Evolutionary conservation across 1,140 invertebrate species (phyloP), one percentile per base, ranked within the genome.

Genomic region (Probaryconus sp.): DNA sequence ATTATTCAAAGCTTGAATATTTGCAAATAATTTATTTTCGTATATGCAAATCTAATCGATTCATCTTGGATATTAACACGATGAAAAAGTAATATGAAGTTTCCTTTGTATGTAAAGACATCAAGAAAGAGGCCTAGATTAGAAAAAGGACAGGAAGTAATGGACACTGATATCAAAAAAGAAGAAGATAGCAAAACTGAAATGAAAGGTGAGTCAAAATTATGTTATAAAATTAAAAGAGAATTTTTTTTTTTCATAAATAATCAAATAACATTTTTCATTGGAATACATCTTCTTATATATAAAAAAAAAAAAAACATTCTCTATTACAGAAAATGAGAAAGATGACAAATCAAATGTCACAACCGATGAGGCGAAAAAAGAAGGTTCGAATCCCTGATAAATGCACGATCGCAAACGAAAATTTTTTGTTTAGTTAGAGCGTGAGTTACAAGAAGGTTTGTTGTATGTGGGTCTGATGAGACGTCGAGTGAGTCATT

Each of bases 111-210:
- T 56, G 55, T 77, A 50, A 58, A 87, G 84, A 85, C 85, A 63
- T 85, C 87, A 4, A 81, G 93, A 28, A 97, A 97, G 87, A 89
- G 94, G 5, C 94, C 94, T 33, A 90, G 94, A 2, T 87, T 94
- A 55, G 94, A 95, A 81, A 94, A 94, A 83, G 88, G 89, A 28
- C 84, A 85, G 75, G 85, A 89, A 33, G 83, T 82, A 26, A 77
- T 85, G 33, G 85, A 88, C 37, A 77, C 79, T 37, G 89, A 89
- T 60, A 65, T 86, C 45, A 93, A 93, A 68, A 91, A 92, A 71
- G 91, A 94, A 83, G 84, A 92, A 42, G 87, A 87, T 16, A 82
- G 81, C 87, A 94, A 91, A 75, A 86, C 83, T 5, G 90, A 90
- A 43, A 82, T 86, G n/a, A 90, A 91, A 87, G 90, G 90, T 83